These are phyloP conservation scores for Agriopis aurantiaria DNA, from an alignment of 2,888 invertebrate genomes.

Conservation along the genomic window DNA sequence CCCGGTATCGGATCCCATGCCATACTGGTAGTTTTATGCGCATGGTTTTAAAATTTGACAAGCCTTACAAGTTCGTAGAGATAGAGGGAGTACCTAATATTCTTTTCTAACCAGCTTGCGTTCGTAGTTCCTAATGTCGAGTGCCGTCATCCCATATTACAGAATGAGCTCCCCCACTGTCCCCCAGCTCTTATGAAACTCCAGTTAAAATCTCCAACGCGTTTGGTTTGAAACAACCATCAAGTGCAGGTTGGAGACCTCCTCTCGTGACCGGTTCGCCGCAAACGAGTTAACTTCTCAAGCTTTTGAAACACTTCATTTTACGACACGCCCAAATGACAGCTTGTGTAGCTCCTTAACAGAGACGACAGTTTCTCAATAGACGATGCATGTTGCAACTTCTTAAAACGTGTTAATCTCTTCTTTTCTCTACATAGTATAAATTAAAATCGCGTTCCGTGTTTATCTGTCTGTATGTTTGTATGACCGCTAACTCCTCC, in stretches of 20 bases:
- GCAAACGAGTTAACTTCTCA: constrained; percentile 60
- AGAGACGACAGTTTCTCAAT: neutral
- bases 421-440: too few species aligned
- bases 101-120: neutral
- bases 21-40: too few species aligned
- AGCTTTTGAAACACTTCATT: constrained; percentile 55
- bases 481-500: too few species aligned
- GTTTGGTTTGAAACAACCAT: constrained; percentile 49
- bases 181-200: constrained; percentile 14
- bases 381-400: constrained; percentile 9
- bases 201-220: constrained; percentile 36
- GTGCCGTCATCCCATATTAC: neutral
- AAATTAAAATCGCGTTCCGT: too few species aligned
- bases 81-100: too few species aligned
- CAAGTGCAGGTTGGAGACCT: constrained; percentile 52
- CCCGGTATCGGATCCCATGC: too few species aligned
- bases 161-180: neutral
- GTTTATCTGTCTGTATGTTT: too few species aligned
- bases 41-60: too few species aligned
- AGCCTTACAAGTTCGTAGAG: too few species aligned
- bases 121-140: neutral
- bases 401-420: neutral
- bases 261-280: constrained; percentile 56
- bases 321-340: constrained; percentile 52
- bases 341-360: constrained; percentile 48